Base-by-base conservation (phyloP, 2,113 vertebrate genomes). In the Microtus richardsoni region DNA sequence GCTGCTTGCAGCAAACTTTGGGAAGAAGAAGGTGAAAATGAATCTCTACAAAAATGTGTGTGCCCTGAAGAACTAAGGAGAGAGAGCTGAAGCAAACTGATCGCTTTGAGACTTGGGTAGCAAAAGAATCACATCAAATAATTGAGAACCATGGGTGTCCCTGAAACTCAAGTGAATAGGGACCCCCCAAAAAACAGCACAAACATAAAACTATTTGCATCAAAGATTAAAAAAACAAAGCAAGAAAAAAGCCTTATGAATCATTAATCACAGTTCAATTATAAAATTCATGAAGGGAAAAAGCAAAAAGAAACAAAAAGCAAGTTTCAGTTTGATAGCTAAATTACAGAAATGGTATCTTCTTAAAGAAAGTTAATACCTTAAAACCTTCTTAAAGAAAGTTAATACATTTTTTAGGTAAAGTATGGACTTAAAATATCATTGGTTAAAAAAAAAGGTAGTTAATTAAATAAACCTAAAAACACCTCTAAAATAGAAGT, bases 11-110 rank as follows among this genome's bases (percentile, higher is more conserved):
- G 64, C 73, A 95, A 39, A 41, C 47, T 17, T 21, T 7, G 19
- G 33, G 44, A 26, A 22, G 33, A 3, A 30, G 47, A 80, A 82
- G 62, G 87, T 91, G 91, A 94, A 96, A 96, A 94, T 95, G 73
- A 95, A 39, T 28, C 54, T 21, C 26, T 86, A 47, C 24, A 33
- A 68, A 95, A 71, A 93, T 16, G 0, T 17, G 9, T 36, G 44
- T 36, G 11, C 74, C 21, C 47, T 0, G 2, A 86, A 68, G 44
- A 44, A 44, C 41, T 49, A 7, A 71, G 33, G 13, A 71, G 22
- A 71, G 21, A 30, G 8, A 73, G 58, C 13, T 75, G 41, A 24
- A 70, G 5, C 9, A 47, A 39, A 1, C 47, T 47, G 62, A n/a
- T 22, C 36, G 66, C 19, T 54, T 33, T n/a, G 7, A 30, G 22